phyloP scores from a whole-genome alignment of 2,888 invertebrate genomes.

The Thymelicus acteon region DNA sequence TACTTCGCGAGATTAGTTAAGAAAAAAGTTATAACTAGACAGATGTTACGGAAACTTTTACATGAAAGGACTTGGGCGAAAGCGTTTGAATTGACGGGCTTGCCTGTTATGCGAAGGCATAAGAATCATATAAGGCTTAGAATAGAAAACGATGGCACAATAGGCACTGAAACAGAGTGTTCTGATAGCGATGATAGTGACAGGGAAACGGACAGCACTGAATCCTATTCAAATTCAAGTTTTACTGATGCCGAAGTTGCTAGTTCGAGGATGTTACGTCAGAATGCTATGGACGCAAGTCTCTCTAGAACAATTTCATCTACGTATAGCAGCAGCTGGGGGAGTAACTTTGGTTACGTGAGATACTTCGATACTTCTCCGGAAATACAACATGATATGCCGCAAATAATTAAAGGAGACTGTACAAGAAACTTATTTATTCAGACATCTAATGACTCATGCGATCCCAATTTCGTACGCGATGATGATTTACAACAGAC shows the following conservation, averaged over 20 bases:
- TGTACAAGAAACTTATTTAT: constrained; percentile 73
- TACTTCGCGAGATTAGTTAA: constrained; percentile 91
- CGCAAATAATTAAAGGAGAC: constrained; percentile 62
- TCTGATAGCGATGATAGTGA: constrained; percentile 74
- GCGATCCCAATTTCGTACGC: constrained; percentile 42
- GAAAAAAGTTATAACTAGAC: constrained; percentile 88
- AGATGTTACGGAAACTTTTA: constrained; percentile 89
- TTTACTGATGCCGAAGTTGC: constrained; percentile 66
- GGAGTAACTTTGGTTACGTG: constrained; percentile 87
- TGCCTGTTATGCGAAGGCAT: constrained; percentile 75
- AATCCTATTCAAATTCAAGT: constrained; percentile 71
- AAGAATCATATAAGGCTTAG: constrained; percentile 74
- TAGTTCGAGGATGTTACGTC: constrained; percentile 79
- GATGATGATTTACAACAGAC: constrained; percentile 47
- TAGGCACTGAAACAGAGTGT: constrained; percentile 72
- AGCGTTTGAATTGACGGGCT: constrained; percentile 75
- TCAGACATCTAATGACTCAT: constrained; percentile 46
- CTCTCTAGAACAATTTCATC: constrained; percentile 76
- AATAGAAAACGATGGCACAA: constrained; percentile 74
- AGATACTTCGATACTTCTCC: constrained; percentile 85
- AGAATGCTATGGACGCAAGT: constrained; percentile 84
- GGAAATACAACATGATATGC: constrained; percentile 68
- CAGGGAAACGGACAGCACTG: constrained; percentile 70
- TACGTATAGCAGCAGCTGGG: constrained; percentile 84
- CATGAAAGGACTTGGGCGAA: constrained; percentile 85